Conservation (phyloP, 2,113 vertebrate genomes). For the Tenebrosternarchus preto region DNA sequence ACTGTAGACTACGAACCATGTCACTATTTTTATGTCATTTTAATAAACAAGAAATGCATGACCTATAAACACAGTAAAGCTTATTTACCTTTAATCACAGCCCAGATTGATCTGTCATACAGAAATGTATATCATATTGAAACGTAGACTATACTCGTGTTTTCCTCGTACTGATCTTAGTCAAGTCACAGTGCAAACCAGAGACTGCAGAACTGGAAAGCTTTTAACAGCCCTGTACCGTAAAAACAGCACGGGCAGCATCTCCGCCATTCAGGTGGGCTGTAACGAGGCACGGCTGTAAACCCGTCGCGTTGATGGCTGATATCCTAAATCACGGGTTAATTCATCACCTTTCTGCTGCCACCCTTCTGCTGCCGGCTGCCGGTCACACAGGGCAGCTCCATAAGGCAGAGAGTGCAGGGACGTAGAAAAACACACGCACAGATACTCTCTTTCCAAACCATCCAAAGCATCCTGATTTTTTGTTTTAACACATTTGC, state of each 20-base stretch:
- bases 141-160: slow-evolving; percentile 1
- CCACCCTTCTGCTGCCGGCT: slow-evolving; percentile 52
- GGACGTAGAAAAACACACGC: slow-evolving; percentile 61
- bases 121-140: slow-evolving; percentile 1
- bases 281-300: slow-evolving; percentile 65
- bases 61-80: slow-evolving; percentile 32
- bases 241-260: slow-evolving; percentile 64
- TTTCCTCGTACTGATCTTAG: slow-evolving; percentile 47
- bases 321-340: slow-evolving; percentile 71
- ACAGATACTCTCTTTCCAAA: slow-evolving; percentile 62
- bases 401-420: slow-evolving; percentile 47
- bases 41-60: slow-evolving; percentile 23
- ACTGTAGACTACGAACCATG: not conserved
- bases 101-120: not conserved
- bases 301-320: slow-evolving; percentile 71
- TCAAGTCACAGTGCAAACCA: slow-evolving; percentile 73
- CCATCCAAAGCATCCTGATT: slow-evolving; percentile 6
- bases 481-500: slow-evolving; percentile 1
- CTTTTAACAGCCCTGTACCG: slow-evolving; percentile 55
- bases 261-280: slow-evolving; percentile 65
- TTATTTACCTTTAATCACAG: slow-evolving; percentile 40
- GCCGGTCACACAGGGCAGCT: slow-evolving; percentile 57
- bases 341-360: slow-evolving; percentile 63
- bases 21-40: not conserved
- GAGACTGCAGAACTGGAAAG: slow-evolving; percentile 46